Percentiles rank a stretch among this genome's conserved stretches.
These are phyloP conservation scores for Ammodytes dubius DNA, from an alignment of 2,113 vertebrate species.

Conservation along the genomic window DNA sequence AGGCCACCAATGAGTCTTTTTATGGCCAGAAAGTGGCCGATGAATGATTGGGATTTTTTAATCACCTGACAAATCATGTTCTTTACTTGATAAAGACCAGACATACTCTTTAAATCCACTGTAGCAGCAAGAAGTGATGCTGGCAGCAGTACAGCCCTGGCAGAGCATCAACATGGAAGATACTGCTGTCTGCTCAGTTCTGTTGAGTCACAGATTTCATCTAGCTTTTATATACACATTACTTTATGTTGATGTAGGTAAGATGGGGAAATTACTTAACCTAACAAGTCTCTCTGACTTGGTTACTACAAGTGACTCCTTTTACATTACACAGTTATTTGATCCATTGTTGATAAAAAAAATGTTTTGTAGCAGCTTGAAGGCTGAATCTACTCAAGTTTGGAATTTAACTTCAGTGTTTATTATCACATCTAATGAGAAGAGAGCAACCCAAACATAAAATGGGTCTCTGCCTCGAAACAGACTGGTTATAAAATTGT, in stretches of 20 bases:
- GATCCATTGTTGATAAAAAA: background rate
- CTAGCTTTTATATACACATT: background rate
- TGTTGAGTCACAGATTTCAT: background rate
- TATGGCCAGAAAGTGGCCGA: background rate
- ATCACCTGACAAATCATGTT: constrained; percentile 15
- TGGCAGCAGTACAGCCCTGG: background rate
- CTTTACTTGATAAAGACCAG: constrained; percentile 36
- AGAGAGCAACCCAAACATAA: background rate
- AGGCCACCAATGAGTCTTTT: constrained; percentile 15
- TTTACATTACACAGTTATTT: background rate
- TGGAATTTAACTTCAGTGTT: background rate
- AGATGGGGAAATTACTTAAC: background rate
- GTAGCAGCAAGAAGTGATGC: constrained; percentile 12
- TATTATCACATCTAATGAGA: background rate
- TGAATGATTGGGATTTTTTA: background rate
- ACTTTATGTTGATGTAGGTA: background rate
- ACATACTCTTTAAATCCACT: background rate
- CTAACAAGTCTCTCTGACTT: background rate
- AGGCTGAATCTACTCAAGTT: background rate
- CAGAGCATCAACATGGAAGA: background rate
- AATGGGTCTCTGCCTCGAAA: background rate
- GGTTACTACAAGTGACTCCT: background rate
- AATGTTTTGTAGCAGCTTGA: background rate
- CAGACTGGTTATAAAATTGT: background rate
- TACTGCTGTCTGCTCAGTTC: background rate